Evolutionary conservation across 23 tunicate species (phyloP), one percentile per base, ranked within the genome.

Genomic region (Phallusia fumigata): DNA sequence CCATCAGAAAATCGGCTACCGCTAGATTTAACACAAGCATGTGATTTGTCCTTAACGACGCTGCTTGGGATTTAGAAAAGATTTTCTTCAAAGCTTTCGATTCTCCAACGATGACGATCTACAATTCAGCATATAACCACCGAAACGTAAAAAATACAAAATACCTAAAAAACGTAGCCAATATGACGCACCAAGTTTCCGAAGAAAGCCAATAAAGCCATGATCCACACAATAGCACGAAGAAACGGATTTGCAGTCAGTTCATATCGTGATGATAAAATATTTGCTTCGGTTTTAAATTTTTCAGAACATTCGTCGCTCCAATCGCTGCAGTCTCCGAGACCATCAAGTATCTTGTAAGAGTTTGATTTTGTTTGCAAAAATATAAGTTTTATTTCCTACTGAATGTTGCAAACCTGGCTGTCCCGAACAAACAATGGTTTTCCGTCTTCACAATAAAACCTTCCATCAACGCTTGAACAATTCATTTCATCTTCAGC

Each of bases 1-100:
- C 87, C 91, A 88, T 88, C 11, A 88, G 77, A 30, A 83, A 49
- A 80, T 88, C 91, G 0, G 91, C 83, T 15, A 83, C 78, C 0
- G 91, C 91, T 24, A 88, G 83, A 36, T 88, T 88, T 18, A 82
- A 35, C 30, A 88, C 52, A 34, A 88, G 73, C 35, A 83, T 47
- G 75, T 74, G 86, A 74, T 74, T 83, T 53, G 86, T 52, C 32
- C 72, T 26, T 35, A 83, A 24, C 24, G 86, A 8, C 40, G 77
- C 36, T 19, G 15, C 69, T 58, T 24, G 26, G 28, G 26, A 21
- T 58, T 58, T 58, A 3, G 69, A 58, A 21, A 58, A 21, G 69
- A 58, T 58, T 58, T 58, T 24, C 13, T 58, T 58, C 15, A 58
- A 13, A 22, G 69, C 26, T 58, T 58, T 58, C 28, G 28, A 22